Base-by-base conservation (phyloP, 2,888 invertebrate species). In the Atrina japonica region DNA sequence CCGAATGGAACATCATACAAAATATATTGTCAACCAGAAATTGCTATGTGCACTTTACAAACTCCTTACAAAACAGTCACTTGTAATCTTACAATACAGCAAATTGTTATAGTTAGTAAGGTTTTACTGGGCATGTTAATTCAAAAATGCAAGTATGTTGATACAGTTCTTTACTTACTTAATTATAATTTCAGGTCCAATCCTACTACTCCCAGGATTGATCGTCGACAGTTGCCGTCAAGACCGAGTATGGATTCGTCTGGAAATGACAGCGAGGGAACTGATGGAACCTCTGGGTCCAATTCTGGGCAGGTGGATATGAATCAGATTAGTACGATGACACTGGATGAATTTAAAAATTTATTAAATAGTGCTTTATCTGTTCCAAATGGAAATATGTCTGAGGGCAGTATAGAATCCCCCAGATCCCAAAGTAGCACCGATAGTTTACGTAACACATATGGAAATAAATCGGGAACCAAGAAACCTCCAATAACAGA, bases 241-340 rank as follows among this genome's bases (percentile, higher is more conserved):
- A 80, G 78, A 41, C 66, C 70, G 16, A 77, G 78, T 9, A 68
- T 78, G 55, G 77, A 78, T 18, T 70, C 75, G n/a, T 60, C 64
- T 11, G 70, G 70, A 25, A 70, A 55, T 40, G 73, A 70, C 27
- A 73, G 69, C 41, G 71, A 73, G 56, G 70, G 58, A 40, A 70
- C 69, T 25, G 69, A 69, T 18, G 18, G 53, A 29, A 72, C 72
- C 16, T 73, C 74, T 64, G 73, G 60, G 23, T 56, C 75, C n/a
- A 73, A 70, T 16, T 61, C 69, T 3, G 59, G 53, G 16, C 73
- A 66, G 7, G 65, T 85, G 16, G 71, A 72, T 45, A 82, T 87
- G 49, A 84, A 86, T 50, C 79, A 83, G 65, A 85, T 87, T 50
- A 85, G 82, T 73, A 87, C 86, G 14, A 86, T 87, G 87, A 85